Base-by-base conservation (phyloP, 2,113 vertebrate species). In the Gulo gulo region DNA sequence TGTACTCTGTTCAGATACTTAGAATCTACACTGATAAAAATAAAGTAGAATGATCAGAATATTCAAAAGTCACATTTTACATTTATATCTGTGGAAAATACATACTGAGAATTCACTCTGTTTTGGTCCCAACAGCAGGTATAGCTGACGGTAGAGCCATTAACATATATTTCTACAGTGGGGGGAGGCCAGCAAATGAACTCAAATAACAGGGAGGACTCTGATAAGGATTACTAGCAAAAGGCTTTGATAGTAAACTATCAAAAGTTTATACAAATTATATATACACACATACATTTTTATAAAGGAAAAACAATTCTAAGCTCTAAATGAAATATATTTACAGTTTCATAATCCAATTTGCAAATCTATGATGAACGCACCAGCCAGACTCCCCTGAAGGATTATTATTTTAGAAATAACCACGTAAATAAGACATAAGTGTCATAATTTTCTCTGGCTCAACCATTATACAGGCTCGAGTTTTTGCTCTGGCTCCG, bases 41-140 rank as follows among this genome's bases (percentile, higher is more conserved):
- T 63, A 36, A 92, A 67, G 57, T 31, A 84, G 78, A 96, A 93
- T 79, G 7, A 85, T 76, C 20, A 52, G 18, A 76, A 14, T 73
- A 85, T 18, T 92, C 36, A 6, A 12, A 79, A 86, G 29, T 85
- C 71, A 97, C 12, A 73, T 73, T 98, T 95, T 86, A 88, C 29
- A 82, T 76, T 45, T 63, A 7, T 84, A 84, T 71, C n/a, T 67
- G 67, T 14, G 31, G n/a, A 81, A 82, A 93, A 96, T 82, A 78
- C 12, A 52, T 76, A 90, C 6, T 79, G 42, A 95, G 59, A 94
- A 81, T 61, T 86, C 29, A 78, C 6, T 90, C 39, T 85, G 50
- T 3, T 16, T 63, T 63, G 83, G 57, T 18, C 57, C 45, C 50
- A 91, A 81, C 3, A 89, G 23, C 47, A 81, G 14, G 16, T 50